Evolutionary conservation across 2,113 vertebrate genomes (phyloP).

Genomic region (Tenrec ecaudatus): DNA sequence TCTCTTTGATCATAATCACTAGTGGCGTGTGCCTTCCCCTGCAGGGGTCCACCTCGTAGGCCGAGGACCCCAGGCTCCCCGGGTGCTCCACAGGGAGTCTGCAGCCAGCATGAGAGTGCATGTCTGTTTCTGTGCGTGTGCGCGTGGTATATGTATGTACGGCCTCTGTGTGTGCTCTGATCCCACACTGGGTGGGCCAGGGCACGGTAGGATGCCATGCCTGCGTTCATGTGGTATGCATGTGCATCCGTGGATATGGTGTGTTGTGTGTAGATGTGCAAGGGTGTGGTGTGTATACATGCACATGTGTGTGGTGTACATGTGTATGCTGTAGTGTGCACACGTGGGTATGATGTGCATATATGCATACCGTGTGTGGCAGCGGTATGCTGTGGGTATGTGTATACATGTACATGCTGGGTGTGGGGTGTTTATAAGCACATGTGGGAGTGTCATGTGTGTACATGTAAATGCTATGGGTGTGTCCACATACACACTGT

Average conservation of each 20-base stretch:
- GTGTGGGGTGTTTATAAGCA: accelerated
- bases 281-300: neutral
- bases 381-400: neutral
- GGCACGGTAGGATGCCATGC: no score
- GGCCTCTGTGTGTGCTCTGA: no score
- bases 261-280: no score
- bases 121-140: no score
- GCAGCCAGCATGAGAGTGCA: no score
- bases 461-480: no score
- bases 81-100: neutral
- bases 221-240: no score
- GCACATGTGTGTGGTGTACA: neutral
- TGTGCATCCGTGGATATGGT: neutral
- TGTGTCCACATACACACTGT: neutral
- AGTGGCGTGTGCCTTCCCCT: neutral
- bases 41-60: accelerated
- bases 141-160: no score
- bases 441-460: no score
- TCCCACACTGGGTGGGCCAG: no score
- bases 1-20: no score
- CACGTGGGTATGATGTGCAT: neutral
- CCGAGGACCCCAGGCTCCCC: neutral
- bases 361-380: neutral
- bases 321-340: neutral
- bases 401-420: neutral